Evolutionary conservation across 2,888 invertebrate genomes (phyloP).

Genomic region (Tetragonula carbonaria): DNA sequence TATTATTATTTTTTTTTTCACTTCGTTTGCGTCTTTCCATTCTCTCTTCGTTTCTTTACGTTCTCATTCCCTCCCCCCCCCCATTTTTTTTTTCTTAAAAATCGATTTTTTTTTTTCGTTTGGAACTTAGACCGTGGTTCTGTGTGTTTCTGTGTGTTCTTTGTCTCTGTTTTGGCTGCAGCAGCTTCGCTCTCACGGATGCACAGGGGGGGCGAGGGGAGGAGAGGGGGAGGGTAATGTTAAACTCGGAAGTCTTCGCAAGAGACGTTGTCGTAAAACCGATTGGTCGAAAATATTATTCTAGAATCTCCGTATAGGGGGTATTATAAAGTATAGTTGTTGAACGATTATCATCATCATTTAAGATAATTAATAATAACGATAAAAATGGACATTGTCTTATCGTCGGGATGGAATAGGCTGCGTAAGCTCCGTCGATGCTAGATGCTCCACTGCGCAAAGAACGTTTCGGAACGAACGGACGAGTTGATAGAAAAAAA

Average conservation of each 20-base stretch:
- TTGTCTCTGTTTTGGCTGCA: neutral
- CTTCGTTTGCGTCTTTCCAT: neutral
- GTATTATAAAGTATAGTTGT: conserved; percentile 69
- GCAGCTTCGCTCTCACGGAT: conserved; percentile 14
- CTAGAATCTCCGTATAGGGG: conserved; percentile 68
- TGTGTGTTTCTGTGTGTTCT: neutral
- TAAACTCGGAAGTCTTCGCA: conserved; percentile 72
- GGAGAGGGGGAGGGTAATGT: conserved; percentile 44
- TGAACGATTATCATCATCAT: conserved; percentile 68
- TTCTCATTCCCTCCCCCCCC: no score
- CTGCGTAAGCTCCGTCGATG: conserved; percentile 77
- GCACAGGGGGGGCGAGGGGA: neutral
- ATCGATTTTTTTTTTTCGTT: conserved; percentile 7
- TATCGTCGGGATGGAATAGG: conserved; percentile 78
- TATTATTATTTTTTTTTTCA: neutral
- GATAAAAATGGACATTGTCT: conserved; percentile 78
- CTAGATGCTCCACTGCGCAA: conserved; percentile 61
- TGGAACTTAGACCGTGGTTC: conserved; percentile 70
- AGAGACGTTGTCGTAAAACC: conserved; percentile 67
- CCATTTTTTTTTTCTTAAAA: neutral
- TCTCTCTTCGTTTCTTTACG: neutral
- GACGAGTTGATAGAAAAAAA: conserved; percentile 8
- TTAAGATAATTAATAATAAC: conserved; percentile 66
- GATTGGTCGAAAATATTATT: conserved; percentile 75
- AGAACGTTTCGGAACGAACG: neutral